Evolutionary conservation across 2,888 invertebrate species (phyloP), one percentile per base, ranked within the genome.

Genomic region (Drosophila mimica): DNA sequence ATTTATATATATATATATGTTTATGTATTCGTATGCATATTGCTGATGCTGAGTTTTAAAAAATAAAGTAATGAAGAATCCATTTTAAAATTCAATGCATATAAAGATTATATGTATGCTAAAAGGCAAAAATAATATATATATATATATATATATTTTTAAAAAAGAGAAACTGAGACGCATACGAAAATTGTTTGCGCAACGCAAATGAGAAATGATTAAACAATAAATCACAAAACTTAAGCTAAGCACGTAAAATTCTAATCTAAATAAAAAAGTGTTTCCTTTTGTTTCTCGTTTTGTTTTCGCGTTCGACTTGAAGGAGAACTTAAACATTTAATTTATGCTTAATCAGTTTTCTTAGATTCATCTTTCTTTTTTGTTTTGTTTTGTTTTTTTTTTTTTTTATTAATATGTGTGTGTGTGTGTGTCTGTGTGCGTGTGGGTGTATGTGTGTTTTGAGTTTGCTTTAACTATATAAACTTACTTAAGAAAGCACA

Each of bases 211-310:
- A 74, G 56, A 56, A 36, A 74, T 67, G 82, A 84, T 85, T 85
- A 85, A 88, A 85, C 78, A 85, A 89, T 85, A 85, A 85, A 85
- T 85, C 85, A 85, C 85, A 85, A 85, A 88, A 85, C 85, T 85
- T 85, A 85, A 76, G 53, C 85, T 88, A 89, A 76, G 74, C 82
- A 87, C 82, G 71, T 85, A 84, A 70, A 84, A 82, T 67, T 82
- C 88, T 88, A 88, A 53, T 72, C 82, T 85, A 87, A 66, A 58
- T 74, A 85, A 82, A 68, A 56, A 38, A 15, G 13, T 34, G 20
- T 58, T 33, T 25, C 17, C n/a, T 43, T 68, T 57, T 68, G 49
- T 59, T 57, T 63, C 52, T 48, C 60, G 53, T 43, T 53, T 54
- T 36, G 28, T 38, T 40, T 66, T 75, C 54, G 60, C 20, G 34